Evolutionary conservation across 53 echinoderm and acorn worm species (phyloP).

Genomic region (Crossaster papposus): DNA sequence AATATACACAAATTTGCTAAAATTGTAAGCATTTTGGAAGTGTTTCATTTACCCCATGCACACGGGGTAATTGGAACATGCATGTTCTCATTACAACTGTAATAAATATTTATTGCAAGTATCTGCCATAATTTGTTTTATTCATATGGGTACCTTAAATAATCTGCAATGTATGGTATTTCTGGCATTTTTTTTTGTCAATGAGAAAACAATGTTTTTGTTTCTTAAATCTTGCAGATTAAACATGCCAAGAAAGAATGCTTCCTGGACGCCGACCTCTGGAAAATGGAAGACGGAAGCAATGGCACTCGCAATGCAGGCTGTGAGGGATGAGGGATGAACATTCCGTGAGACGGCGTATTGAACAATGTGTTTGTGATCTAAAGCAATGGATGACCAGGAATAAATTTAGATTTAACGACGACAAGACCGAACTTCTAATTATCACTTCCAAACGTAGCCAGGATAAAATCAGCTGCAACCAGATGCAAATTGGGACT

Average conservation of each 20-base stretch:
- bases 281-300: slow-evolving; percentile 42
- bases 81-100: background rate
- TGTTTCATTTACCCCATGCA: background rate
- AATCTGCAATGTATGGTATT: background rate
- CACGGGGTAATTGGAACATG: slow-evolving; percentile 10
- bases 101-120: background rate
- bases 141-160: background rate
- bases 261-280: slow-evolving; percentile 22
- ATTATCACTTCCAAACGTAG: no score
- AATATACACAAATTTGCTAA: background rate
- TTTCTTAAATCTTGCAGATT: slow-evolving; percentile 15
- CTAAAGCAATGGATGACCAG: no score
- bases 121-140: slow-evolving; percentile 4
- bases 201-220: background rate
- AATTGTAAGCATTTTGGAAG: background rate
- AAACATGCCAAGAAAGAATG: slow-evolving; percentile 24
- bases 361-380: no score
- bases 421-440: no score
- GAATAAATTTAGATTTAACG: no score
- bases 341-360: no score
- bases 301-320: slow-evolving; percentile 22
- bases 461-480: no score
- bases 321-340: slow-evolving; percentile 22
- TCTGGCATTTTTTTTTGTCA: background rate
- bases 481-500: no score